Percentiles rank a stretch among this genome's conserved stretches.
These are phyloP conservation scores for Chloromyia formosa DNA, from an alignment of 2,888 invertebrate genomes.

Conservation along the genomic window DNA sequence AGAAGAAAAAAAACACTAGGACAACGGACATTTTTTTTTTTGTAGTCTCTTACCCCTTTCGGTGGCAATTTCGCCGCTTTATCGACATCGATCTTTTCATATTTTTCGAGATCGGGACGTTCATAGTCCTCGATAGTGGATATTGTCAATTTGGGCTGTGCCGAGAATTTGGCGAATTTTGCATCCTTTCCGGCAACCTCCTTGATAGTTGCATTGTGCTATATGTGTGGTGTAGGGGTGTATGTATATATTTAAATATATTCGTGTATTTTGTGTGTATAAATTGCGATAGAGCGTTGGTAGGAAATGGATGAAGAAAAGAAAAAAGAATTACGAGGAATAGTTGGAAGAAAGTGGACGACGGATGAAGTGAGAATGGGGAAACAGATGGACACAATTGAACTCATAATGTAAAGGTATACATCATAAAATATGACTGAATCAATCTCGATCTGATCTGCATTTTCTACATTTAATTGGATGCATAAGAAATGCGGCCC, in stretches of 20 bases:
- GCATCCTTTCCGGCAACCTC: constrained; percentile 60
- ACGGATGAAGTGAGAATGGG: too few species aligned
- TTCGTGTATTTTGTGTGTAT: constrained; percentile 30
- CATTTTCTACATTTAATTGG: too few species aligned
- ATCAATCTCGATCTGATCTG: too few species aligned
- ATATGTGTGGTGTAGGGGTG: constrained; percentile 21
- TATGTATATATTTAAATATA: not conserved
- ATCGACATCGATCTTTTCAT: constrained; percentile 66
- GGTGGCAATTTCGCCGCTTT: constrained; percentile 59
- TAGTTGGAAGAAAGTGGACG: too few species aligned
- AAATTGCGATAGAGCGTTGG: not conserved
- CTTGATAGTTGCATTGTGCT: constrained; percentile 51
- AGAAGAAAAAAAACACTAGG: too few species aligned
- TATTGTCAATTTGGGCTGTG: constrained; percentile 66
- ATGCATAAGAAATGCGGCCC: too few species aligned
- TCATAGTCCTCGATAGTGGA: constrained; percentile 74
- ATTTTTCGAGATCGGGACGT: constrained; percentile 75
- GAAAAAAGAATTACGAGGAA: too few species aligned
- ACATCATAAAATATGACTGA: too few species aligned
- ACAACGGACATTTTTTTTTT: too few species aligned
- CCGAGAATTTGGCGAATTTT: constrained; percentile 55
- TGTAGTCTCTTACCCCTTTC: constrained; percentile 46
- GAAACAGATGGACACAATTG: too few species aligned
- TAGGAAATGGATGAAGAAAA: too few species aligned
- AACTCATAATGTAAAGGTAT: too few species aligned